phyloP scores from a whole-genome alignment of 2,113 vertebrate genomes.

The Chaetodon auriga region DNA sequence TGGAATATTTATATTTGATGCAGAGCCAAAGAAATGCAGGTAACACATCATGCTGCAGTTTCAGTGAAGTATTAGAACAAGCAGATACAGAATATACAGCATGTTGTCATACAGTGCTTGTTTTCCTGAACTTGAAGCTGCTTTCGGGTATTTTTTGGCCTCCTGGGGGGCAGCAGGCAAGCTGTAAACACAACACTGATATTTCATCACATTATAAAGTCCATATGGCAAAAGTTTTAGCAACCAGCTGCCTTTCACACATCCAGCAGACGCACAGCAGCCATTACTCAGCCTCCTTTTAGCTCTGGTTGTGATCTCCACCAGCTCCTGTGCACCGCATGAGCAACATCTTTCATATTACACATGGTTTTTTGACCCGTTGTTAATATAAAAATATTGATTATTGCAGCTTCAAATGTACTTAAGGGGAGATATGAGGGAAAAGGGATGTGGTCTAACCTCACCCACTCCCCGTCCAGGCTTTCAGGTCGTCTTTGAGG shows the following conservation, averaged over 20 bases:
- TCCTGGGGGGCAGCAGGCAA: too few species aligned
- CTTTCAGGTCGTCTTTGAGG: not conserved
- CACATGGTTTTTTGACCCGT: not conserved
- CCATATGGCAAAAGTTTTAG: too few species aligned
- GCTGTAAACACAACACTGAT: too few species aligned
- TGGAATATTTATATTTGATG: not conserved
- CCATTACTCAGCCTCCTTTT: not conserved
- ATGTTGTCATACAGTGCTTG: not conserved
- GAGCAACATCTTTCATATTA: not conserved
- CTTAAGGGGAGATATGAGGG: not conserved
- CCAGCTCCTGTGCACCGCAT: too few species aligned
- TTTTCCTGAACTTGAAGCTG: not conserved
- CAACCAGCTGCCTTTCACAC: too few species aligned
- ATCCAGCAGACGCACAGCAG: too few species aligned
- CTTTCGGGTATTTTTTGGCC: too few species aligned
- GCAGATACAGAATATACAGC: too few species aligned
- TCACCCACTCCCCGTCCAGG: not conserved
- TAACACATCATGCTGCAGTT: not conserved
- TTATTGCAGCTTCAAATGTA: not conserved
- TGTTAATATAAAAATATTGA: not conserved
- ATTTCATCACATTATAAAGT: too few species aligned
- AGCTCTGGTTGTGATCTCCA: not conserved
- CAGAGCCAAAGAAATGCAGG: too few species aligned
- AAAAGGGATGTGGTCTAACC: not conserved
- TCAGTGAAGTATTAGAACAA: not conserved